Base-by-base conservation (phyloP, 2,113 vertebrate species). In the Macquaria ambigua region DNA sequence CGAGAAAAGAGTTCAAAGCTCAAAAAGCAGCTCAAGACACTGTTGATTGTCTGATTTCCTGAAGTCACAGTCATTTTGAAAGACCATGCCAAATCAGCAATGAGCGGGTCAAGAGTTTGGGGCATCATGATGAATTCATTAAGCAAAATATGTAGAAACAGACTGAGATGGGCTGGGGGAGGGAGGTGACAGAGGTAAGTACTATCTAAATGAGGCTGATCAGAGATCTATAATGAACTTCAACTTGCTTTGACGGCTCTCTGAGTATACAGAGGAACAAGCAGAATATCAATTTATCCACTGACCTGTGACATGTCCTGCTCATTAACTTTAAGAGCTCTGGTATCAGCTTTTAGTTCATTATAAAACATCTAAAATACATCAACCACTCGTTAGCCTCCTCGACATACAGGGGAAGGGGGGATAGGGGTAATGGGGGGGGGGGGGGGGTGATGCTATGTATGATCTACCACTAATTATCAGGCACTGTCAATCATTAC, bases 401-500 rank as follows among this genome's bases (percentile, higher is more conserved):
- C n/a, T 81, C 34, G 50, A 75, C 41, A 72, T 39, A 62, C 2
- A 63, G 25, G 77, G 89, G 78, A 16, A 18, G 4, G 69, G 68
- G 34, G 59, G 18, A 0, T 16, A 20, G 68, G 77, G 77, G 53
- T 48, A 7, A 80, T 20, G 39, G 34, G 77, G 50, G 63, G 18
- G 11, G 0, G 61, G 28, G 50, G 68, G 74, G 62, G 76, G 55
- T 25, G 86, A 61, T 14, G 59, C 20, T 74, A 5, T 73, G 77
- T 77, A 9, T 61, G 84, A 87, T 92, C 68, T 46, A 62, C 77
- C 89, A 69, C 85, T 90, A 90, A 93, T 93, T 70, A 89, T 86
- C 81, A 89, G 89, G 68, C 67, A 25, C 63, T 88, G 93, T 93
- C 93, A 92, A 84, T 91, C 90, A 93, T 94, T 92, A 91, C 88